These are phyloP conservation scores for Pecten maximus DNA, from an alignment of 2,888 invertebrate species.

Conservation along the genomic window DNA sequence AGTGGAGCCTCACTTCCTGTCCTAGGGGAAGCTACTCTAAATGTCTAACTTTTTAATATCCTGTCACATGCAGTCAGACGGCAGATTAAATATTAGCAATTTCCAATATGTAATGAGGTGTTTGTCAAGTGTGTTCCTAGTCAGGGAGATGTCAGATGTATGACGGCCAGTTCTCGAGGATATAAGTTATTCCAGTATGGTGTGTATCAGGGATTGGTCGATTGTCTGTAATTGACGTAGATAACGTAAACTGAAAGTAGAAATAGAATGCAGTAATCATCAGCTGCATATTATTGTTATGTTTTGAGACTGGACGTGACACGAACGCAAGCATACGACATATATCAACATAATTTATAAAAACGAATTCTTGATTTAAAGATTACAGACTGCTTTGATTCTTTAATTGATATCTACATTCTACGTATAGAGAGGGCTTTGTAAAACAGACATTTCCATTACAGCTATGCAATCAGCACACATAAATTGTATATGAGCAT, in stretches of 20 bases:
- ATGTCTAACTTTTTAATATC: not conserved
- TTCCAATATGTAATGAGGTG: slow-evolving; percentile 11
- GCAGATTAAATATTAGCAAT: not conserved
- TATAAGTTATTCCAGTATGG: not conserved
- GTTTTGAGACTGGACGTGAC: not conserved
- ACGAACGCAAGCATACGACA: not conserved
- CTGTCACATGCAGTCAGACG: not conserved
- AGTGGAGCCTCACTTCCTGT: not conserved
- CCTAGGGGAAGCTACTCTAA: not conserved
- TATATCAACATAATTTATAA: not conserved
- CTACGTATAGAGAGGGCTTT: too few species aligned
- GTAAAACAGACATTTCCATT: too few species aligned
- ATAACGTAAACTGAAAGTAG: slow-evolving; percentile 6
- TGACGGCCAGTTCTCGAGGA: not conserved
- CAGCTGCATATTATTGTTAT: not conserved
- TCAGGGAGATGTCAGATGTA: not conserved
- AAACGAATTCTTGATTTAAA: not conserved
- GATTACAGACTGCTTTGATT: too few species aligned
- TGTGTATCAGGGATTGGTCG: not conserved
- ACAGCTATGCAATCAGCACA: too few species aligned
- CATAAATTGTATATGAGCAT: too few species aligned
- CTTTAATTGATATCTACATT: too few species aligned
- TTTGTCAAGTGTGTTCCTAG: not conserved
- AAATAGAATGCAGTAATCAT: not conserved
- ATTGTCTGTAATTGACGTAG: not conserved